These are phyloP conservation scores for Tinamus major DNA, from an alignment of 2,797 vertebrate species.

Conservation along the genomic window DNA sequence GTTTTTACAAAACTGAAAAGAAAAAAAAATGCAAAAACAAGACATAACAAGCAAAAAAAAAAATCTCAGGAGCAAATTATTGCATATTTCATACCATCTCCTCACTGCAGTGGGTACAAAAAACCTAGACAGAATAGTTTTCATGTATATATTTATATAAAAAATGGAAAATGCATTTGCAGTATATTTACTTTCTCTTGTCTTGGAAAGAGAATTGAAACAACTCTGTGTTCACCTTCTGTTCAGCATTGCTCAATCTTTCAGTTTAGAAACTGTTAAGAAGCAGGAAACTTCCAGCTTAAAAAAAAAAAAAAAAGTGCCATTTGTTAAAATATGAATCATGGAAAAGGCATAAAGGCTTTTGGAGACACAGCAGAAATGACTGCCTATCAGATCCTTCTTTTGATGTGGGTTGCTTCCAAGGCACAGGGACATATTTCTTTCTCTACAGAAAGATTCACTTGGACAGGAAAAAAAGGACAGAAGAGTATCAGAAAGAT, in stretches of 20 bases:
- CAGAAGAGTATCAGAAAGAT: neutral
- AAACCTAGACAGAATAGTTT: neutral
- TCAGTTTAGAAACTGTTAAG: neutral
- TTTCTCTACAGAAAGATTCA: neutral
- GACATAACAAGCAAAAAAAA: neutral
- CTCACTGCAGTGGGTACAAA: neutral
- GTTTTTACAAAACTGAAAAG: neutral
- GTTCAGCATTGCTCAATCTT: neutral
- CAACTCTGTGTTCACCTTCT: neutral
- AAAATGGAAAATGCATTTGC: neutral
- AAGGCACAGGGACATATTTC: conserved; percentile 1
- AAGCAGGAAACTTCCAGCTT: neutral
- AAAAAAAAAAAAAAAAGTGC: neutral
- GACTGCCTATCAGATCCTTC: neutral
- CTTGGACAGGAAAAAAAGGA: neutral
- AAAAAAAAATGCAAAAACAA: neutral
- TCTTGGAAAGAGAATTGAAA: neutral
- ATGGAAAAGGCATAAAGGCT: conserved; percentile 13
- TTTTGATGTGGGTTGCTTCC: neutral
- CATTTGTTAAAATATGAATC: conserved; percentile 20
- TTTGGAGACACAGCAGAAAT: conserved; percentile 11
- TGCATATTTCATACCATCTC: neutral
- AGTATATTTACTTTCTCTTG: neutral
- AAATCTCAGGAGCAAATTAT: neutral
- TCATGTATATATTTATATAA: neutral